Conservation (phyloP, 2,888 invertebrate genomes). For the Macaria notata region DNA sequence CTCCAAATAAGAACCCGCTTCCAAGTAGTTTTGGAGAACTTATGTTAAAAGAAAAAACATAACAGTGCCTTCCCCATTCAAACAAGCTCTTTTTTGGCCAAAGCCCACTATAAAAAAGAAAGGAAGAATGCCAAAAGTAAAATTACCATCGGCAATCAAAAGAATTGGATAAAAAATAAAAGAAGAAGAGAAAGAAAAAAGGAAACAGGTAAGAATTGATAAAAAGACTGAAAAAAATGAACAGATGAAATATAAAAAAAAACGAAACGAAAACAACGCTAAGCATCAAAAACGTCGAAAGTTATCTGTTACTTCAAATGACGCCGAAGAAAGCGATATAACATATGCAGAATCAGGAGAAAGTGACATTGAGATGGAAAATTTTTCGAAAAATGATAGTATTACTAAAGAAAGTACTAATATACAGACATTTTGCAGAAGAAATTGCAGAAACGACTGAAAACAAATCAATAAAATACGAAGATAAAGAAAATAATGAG, state of each 20-base stretch:
- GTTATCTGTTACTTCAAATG: constrained; percentile 1
- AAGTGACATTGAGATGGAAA: no score
- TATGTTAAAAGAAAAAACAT: no score
- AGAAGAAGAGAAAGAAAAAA: constrained; percentile 8
- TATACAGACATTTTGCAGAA: constrained; percentile 4
- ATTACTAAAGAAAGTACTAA: constrained; percentile 5
- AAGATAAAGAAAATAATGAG: constrained; percentile 2
- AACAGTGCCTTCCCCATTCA: not conserved
- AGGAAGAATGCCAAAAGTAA: constrained; percentile 13
- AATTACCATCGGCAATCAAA: constrained; percentile 10
- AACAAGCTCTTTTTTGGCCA: constrained; percentile 13
- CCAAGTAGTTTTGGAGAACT: constrained; percentile 8
- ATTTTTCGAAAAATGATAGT: constrained; percentile 4
- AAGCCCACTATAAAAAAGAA: constrained; percentile 15
- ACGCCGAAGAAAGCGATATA: not conserved
- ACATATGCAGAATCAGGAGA: not conserved
- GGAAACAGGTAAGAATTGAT: constrained; percentile 10
- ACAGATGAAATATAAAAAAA: constrained; percentile 1
- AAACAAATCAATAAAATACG: constrained; percentile 2
- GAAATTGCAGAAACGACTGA: constrained; percentile 7
- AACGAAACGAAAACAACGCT: not conserved
- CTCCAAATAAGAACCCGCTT: constrained; percentile 2
- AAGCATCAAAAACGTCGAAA: constrained; percentile 2
- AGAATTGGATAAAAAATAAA: constrained; percentile 8
- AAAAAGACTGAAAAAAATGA: constrained; percentile 4